Evolutionary conservation across 2,888 invertebrate genomes (phyloP), one percentile per base, ranked within the genome.

Genomic region (Thera britannica): DNA sequence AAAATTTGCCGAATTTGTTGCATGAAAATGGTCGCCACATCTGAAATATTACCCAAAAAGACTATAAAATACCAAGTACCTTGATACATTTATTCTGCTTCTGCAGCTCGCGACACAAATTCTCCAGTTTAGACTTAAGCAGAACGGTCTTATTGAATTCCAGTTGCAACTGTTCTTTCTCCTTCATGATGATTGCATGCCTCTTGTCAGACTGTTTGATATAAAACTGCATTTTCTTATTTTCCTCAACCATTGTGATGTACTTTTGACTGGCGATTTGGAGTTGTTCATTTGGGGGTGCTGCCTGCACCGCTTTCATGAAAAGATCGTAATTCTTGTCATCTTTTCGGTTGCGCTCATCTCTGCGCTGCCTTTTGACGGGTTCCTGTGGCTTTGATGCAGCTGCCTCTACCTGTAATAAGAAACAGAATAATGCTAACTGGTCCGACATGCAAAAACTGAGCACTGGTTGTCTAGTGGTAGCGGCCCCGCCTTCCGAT

Each of bases 41-140:
- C 7, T 5, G 7, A 41, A 41, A 41, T 41, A 7, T 46, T 46
- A 46, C 9, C 44, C 9, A 46, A 46, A 9, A 2, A 46, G 2
- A 46, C 9, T 7, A 9, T 49, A 12, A 49, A 12, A 49, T 49
- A 4, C 11, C 6, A 9, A 2, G 6, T 62, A 66, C 97, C 94
- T 98, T 98, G 23, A 98, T 96, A 60, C 97, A 95, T 86, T 98
- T 98, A 84, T 98, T 98, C 79, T 98, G 97, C 83, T 97, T 97
- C 89, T 99, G 99, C 56, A 99, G 94, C 86, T 99, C 98, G 8
- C 99, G 93, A 83, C 99, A 99, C 3, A 99, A 94, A 83, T 96
- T 97, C 86, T 99, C 98, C 75, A 99, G 90, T 82, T 97, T 96
- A 38, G 97, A 96, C 74, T 97, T 96, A 58, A 97, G 96, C 58